These are phyloP conservation scores for Capricornis sumatraensis DNA, from an alignment of 2,113 vertebrate genomes.

Conservation along the genomic window DNA sequence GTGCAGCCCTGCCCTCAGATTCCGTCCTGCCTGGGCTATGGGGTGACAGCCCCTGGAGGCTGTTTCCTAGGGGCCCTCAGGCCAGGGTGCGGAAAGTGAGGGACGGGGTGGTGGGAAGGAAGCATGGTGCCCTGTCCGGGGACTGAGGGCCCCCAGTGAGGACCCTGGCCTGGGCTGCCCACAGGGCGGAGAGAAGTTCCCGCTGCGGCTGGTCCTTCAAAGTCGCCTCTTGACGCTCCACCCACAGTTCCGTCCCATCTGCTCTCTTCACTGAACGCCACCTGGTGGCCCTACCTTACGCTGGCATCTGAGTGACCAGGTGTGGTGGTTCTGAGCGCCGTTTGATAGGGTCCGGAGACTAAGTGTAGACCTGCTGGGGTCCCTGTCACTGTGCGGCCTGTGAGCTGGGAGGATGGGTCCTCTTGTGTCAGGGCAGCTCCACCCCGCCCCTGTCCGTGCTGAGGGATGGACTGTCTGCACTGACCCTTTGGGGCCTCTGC, in stretches of 20 bases:
- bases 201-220: rapidly evolving
- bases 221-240: rapidly evolving
- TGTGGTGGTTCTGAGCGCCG: rapidly evolving
- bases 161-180: not conserved
- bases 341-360: not conserved
- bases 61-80: not conserved
- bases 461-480: not conserved
- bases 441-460: not conserved
- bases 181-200: not conserved
- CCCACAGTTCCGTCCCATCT: rapidly evolving
- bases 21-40: rapidly evolving
- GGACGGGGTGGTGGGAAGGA: not conserved
- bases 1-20: not conserved
- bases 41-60: not conserved
- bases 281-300: rapidly evolving
- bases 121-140: rapidly evolving
- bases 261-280: not conserved
- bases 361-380: rapidly evolving
- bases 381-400: rapidly evolving
- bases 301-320: not conserved
- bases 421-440: not conserved
- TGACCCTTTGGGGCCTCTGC: not conserved
- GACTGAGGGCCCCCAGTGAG: not conserved
- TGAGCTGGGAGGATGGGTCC: not conserved
- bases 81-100: not conserved